Conservation (phyloP, 2,113 vertebrate genomes). For the Takifugu bimaculatus region DNA sequence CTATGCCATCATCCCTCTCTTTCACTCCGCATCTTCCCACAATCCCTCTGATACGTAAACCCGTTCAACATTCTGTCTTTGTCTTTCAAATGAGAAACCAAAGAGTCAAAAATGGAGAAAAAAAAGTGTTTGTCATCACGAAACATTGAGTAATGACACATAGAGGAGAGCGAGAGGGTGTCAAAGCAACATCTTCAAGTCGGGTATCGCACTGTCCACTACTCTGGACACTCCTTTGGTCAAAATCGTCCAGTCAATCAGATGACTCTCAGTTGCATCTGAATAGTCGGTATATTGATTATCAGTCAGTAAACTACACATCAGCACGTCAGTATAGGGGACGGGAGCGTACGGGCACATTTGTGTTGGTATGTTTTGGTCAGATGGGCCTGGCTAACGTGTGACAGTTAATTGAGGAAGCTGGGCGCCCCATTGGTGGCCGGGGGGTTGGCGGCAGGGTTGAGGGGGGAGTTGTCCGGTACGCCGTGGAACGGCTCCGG, state of each 20-base stretch:
- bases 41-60: slow-evolving; percentile 43
- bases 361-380: slow-evolving; percentile 66
- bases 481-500: slow-evolving; percentile 62
- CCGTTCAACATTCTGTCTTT: slow-evolving; percentile 36
- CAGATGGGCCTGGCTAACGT: slow-evolving; percentile 50
- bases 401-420: slow-evolving; percentile 65
- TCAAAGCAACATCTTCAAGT: slow-evolving; percentile 40
- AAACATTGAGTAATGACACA: slow-evolving; percentile 36
- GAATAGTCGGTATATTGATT: slow-evolving; percentile 58
- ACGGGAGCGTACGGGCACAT: slow-evolving; percentile 56
- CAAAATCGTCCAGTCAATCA: slow-evolving; percentile 60
- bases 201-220: slow-evolving; percentile 61
- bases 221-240: slow-evolving; percentile 67
- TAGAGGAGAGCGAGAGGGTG: slow-evolving; percentile 9
- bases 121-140: slow-evolving; percentile 44
- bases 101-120: slow-evolving; percentile 19
- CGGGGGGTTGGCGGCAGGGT: slow-evolving; percentile 49
- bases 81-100: slow-evolving; percentile 27
- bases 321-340: slow-evolving; percentile 53
- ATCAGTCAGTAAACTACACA: slow-evolving; percentile 47
- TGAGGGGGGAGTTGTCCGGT: slow-evolving; percentile 74
- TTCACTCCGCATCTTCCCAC: slow-evolving; percentile 34
- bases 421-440: slow-evolving; percentile 65
- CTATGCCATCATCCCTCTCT: slow-evolving; percentile 26
- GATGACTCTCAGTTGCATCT: slow-evolving; percentile 50